Percentiles rank a stretch among this genome's conserved stretches.
These are phyloP conservation scores for Aegithalos caudatus DNA, from an alignment of 2,113 vertebrate genomes.

Conservation along the genomic window DNA sequence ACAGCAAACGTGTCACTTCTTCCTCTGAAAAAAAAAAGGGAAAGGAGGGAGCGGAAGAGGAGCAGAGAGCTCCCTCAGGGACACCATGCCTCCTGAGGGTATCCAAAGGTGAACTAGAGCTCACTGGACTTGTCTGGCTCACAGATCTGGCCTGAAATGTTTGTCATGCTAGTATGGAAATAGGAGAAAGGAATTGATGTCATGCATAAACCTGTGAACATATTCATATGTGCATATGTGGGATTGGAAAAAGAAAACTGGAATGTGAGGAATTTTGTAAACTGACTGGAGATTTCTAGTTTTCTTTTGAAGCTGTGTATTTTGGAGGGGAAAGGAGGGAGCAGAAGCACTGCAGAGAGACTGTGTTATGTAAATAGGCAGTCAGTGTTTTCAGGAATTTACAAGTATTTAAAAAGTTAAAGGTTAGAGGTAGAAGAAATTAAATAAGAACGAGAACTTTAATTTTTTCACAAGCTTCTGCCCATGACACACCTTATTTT, in stretches of 20 bases:
- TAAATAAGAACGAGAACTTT: background rate
- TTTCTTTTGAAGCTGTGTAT: background rate
- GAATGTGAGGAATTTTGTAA: background rate
- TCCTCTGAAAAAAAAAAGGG: background rate
- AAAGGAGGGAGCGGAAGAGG: background rate
- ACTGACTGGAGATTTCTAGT: background rate
- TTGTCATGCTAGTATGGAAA: background rate
- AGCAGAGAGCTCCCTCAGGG: background rate
- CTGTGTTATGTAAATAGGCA: background rate
- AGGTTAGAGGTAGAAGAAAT: background rate
- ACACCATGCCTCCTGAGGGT: background rate
- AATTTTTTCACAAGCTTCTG: conserved; percentile 26
- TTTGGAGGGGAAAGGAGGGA: background rate
- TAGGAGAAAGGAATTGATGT: background rate
- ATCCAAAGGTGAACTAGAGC: background rate
- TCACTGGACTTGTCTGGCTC: background rate
- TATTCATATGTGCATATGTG: background rate
- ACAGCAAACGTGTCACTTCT: background rate
- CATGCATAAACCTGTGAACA: background rate
- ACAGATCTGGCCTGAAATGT: background rate
- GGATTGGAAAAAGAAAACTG: background rate
- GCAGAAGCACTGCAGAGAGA: background rate
- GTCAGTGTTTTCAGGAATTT: background rate
- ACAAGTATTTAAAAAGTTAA: background rate
- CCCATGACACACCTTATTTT: conserved; percentile 29